Evolutionary conservation across 2,797 vertebrate genomes (phyloP).

Genomic region (Parauchenoglanis punctatus): DNA sequence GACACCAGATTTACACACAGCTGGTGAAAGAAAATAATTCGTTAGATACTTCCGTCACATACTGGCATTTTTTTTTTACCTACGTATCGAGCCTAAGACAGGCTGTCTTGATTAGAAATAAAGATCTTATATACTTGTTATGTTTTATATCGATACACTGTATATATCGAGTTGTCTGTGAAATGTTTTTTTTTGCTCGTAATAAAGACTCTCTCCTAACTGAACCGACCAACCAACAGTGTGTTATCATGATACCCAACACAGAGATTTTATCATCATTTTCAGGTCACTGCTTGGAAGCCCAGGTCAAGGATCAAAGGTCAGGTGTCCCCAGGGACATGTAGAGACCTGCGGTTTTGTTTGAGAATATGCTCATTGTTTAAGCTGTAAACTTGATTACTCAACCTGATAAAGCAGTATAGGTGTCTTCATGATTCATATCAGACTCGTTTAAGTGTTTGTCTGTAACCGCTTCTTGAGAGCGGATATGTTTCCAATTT

Average conservation of each 20-base stretch:
- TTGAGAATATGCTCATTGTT: not conserved
- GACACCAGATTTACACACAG: conserved; percentile 26
- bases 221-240: not conserved
- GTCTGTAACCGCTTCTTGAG: not conserved
- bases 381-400: not conserved
- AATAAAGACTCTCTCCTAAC: conserved; percentile 42
- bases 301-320: conserved; percentile 4
- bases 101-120: conserved; percentile 77
- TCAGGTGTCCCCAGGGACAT: not conserved
- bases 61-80: conserved; percentile 45
- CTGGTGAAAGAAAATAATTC: conserved; percentile 26
- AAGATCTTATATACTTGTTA: conserved; percentile 73
- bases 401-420: not conserved
- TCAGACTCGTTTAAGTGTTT: not conserved
- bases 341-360: not conserved
- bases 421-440: not conserved
- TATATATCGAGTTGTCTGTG: conserved; percentile 40
- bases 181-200: conserved; percentile 31
- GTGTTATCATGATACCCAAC: not conserved
- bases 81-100: conserved; percentile 64
- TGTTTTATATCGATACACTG: conserved; percentile 50
- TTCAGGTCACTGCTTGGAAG: conserved; percentile 5
- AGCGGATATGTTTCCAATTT: not conserved
- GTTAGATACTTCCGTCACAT: not conserved
- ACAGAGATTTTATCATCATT: not conserved